Conservation (phyloP, 35 echinoderm and acorn worm species). For the Antedon bifida region DNA sequence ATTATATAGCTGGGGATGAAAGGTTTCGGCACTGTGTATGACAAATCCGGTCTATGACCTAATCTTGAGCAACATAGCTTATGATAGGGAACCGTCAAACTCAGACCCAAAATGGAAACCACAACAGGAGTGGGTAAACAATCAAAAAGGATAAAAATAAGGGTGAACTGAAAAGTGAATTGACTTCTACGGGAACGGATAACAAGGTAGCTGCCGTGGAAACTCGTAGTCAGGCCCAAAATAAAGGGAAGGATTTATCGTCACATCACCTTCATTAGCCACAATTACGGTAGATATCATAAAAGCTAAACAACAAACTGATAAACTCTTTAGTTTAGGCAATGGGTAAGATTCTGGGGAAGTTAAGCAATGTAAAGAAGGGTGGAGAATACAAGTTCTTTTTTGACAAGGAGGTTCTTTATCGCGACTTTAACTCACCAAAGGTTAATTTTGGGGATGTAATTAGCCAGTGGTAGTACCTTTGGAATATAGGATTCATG, state of each 20-base stretch:
- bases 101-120: slow-evolving; percentile 6
- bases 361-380: background rate
- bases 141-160: background rate
- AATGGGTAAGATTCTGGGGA: background rate
- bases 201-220: background rate
- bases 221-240: background rate
- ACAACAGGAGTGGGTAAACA: background rate
- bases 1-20: slow-evolving; percentile 6
- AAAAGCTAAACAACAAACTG: background rate
- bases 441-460: slow-evolving; percentile 20
- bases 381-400: background rate
- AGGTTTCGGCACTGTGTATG: slow-evolving; percentile 5
- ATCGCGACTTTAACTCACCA: slow-evolving; percentile 18
- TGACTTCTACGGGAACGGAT: background rate
- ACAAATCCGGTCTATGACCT: slow-evolving; percentile 15
- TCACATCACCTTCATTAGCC: background rate
- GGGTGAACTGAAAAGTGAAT: background rate
- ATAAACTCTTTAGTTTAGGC: background rate
- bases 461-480: slow-evolving; percentile 30
- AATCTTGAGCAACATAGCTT: slow-evolving; percentile 9
- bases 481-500: slow-evolving; percentile 1
- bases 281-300: background rate
- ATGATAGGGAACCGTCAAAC: slow-evolving; percentile 2
- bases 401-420: slow-evolving; percentile 15
- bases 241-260: background rate